Conservation (phyloP, 2,888 invertebrate genomes). For the Erpobdella octoculata region DNA sequence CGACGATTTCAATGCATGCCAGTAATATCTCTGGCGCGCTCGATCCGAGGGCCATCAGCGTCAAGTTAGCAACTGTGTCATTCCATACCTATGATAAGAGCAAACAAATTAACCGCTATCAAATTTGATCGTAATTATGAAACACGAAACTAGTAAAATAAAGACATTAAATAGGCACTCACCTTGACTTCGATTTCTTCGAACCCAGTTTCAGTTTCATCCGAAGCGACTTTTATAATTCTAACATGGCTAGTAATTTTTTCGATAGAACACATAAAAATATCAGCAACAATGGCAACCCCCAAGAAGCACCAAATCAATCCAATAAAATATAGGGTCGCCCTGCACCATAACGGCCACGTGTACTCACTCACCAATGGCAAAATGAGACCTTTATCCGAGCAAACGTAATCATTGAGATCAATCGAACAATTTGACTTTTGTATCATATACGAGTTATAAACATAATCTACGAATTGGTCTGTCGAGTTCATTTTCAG, state of each 20-base stretch:
- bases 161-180: too few species aligned
- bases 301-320: slow-evolving; percentile 94
- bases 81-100: slow-evolving; percentile 66
- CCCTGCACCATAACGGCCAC: slow-evolving; percentile 62
- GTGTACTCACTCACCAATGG: slow-evolving; percentile 54
- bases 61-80: slow-evolving; percentile 95
- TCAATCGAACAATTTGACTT: neutral
- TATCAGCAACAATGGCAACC: slow-evolving; percentile 94
- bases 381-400: slow-evolving; percentile 51
- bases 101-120: neutral
- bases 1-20: slow-evolving; percentile 94
- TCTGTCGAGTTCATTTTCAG: too few species aligned
- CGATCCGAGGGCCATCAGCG: slow-evolving; percentile 95
- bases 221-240: slow-evolving; percentile 48
- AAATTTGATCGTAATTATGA: neutral
- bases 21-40: slow-evolving; percentile 95
- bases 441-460: neutral
- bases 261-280: slow-evolving; percentile 98
- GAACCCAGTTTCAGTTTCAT: slow-evolving; percentile 39
- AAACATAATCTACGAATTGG: too few species aligned
- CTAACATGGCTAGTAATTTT: slow-evolving; percentile 70
- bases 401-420: slow-evolving; percentile 40
- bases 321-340: slow-evolving; percentile 76
- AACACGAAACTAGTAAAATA: too few species aligned
- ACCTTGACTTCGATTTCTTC: slow-evolving; percentile 55